Conservation (phyloP, 2,797 vertebrate species). For the Knipowitschia caucasica region DNA sequence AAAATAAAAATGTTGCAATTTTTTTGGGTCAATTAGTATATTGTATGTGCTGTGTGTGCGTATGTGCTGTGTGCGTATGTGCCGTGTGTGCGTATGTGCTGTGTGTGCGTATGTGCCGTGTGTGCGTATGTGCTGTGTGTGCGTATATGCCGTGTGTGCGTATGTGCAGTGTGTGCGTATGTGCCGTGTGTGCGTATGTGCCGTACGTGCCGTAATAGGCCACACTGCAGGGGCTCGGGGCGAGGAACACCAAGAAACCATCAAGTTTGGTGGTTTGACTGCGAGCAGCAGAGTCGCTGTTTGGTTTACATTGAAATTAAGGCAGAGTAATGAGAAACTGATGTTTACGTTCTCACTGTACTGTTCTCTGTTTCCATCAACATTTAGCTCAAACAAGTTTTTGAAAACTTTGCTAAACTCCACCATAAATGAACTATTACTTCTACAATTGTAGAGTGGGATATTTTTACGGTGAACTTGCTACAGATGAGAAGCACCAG, state of each 20-base stretch:
- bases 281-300: conserved; percentile 52
- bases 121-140: too few relatives aligned
- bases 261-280: conserved; percentile 71
- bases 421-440: conserved; percentile 31
- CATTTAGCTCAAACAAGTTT: conserved; percentile 48
- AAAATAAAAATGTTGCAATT: too few relatives aligned
- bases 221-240: conserved; percentile 58
- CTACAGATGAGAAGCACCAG: neutral
- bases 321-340: conserved; percentile 73
- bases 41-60: too few relatives aligned
- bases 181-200: conserved; percentile 37
- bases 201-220: conserved; percentile 44
- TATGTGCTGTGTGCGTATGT: too few relatives aligned
- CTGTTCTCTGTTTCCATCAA: conserved; percentile 65
- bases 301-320: conserved; percentile 76
- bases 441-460: neutral
- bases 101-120: too few relatives aligned
- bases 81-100: too few relatives aligned
- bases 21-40: too few relatives aligned
- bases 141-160: too few relatives aligned
- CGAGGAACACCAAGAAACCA: conserved; percentile 76
- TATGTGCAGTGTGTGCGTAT: too few relatives aligned
- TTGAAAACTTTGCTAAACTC: conserved; percentile 51
- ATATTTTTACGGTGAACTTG: neutral
- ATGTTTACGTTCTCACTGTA: conserved; percentile 68